These are phyloP conservation scores for Euphonia xanthogaster DNA, from an alignment of 2,797 vertebrate species.

Conservation along the genomic window DNA sequence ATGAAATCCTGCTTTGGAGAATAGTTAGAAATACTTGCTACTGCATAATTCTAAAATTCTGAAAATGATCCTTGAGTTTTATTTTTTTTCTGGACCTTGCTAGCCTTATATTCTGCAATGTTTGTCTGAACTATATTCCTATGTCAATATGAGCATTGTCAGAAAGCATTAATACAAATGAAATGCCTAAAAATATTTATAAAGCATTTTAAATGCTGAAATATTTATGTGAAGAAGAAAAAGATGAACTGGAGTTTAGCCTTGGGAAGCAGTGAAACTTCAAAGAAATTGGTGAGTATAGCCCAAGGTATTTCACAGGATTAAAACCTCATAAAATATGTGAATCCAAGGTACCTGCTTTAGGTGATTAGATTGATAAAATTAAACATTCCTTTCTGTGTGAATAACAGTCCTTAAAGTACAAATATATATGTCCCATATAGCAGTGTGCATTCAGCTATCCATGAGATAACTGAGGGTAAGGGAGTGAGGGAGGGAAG, in stretches of 20 bases:
- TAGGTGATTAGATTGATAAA: neutral
- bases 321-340: neutral
- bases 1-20: neutral
- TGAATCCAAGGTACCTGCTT: neutral
- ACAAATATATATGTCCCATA: neutral
- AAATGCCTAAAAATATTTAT: neutral
- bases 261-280: neutral
- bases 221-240: neutral
- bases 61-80: neutral
- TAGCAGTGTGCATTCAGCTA: neutral
- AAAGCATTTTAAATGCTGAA: neutral
- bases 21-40: neutral
- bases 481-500: neutral
- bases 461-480: neutral
- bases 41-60: neutral
- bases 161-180: neutral
- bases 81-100: neutral
- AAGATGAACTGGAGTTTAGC: neutral
- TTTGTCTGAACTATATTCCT: neutral
- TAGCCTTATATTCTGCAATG: neutral
- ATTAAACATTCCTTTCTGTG: neutral
- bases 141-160: neutral
- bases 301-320: neutral
- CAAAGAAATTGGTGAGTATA: neutral
- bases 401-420: neutral